phyloP scores from a whole-genome alignment of 2,888 invertebrate species.

The Bombyx huttoni region DNA sequence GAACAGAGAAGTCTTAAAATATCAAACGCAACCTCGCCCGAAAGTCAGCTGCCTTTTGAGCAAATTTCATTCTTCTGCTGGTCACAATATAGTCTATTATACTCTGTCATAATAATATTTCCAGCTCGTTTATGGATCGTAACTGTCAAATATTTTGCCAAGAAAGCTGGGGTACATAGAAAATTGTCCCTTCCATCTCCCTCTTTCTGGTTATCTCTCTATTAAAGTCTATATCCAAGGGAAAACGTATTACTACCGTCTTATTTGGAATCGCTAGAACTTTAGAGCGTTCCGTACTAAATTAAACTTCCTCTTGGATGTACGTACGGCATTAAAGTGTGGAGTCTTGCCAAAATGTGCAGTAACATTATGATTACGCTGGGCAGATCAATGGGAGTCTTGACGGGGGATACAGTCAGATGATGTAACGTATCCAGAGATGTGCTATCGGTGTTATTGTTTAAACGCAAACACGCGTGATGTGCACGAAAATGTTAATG shows the following conservation, averaged over 20 bases:
- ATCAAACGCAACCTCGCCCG: conserved; percentile 15
- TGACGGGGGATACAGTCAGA: conserved; percentile 8
- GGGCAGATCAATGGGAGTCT: conserved; percentile 3
- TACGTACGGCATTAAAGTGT: conserved; percentile 22
- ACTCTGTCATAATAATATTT: conserved; percentile 5
- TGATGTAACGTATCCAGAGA: conserved; percentile 1
- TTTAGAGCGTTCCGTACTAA: conserved; percentile 19
- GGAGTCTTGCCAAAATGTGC: conserved; percentile 35
- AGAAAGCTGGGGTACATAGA: conserved; percentile 20
- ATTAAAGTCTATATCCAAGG: conserved; percentile 40
- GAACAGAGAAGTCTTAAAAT: conserved; percentile 16
- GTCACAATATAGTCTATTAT: conserved; percentile 21
- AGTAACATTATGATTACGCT: conserved; percentile 14
- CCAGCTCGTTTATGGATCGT: conserved; percentile 31
- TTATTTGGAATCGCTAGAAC: conserved; percentile 20
- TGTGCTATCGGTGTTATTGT: not conserved
- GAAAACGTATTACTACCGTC: conserved; percentile 13
- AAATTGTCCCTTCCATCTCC: conserved; percentile 5
- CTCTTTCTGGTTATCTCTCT: conserved; percentile 16
- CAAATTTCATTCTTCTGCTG: conserved; percentile 14
- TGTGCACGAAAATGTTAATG: not conserved
- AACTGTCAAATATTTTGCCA: conserved; percentile 23
- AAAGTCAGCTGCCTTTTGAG: conserved; percentile 11
- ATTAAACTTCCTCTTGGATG: conserved; percentile 26
- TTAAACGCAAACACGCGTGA: not conserved